Conservation (phyloP, 1,140 invertebrate genomes). For the Ceratosolen solmsi region DNA sequence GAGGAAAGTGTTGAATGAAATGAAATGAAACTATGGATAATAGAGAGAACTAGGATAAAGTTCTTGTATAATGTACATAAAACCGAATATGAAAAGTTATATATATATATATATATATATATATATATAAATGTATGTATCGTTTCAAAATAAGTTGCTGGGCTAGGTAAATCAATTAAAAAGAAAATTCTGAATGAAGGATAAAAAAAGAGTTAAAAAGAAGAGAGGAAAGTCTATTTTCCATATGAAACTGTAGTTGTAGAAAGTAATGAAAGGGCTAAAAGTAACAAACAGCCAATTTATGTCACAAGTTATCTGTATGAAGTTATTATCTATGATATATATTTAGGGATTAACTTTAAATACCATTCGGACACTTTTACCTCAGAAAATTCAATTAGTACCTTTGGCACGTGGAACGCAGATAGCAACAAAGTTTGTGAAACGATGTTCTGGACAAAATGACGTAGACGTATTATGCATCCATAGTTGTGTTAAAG, state of each 20-base stretch:
- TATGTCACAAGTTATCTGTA: neutral
- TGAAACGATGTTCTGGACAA: neutral
- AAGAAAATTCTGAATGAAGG: neutral
- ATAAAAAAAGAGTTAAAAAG: neutral
- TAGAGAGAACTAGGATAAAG: neutral
- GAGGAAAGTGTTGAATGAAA: neutral
- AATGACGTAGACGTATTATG: neutral
- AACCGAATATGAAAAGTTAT: neutral
- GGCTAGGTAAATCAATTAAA: conserved; percentile 27
- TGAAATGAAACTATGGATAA: conserved; percentile 12
- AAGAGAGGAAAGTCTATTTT: neutral
- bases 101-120: neutral
- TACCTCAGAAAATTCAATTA: neutral
- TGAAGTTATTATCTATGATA: neutral
- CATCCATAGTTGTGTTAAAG: neutral
- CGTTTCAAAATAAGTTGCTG: neutral
- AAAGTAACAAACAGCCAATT: neutral
- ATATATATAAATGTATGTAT: neutral
- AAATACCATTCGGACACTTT: neutral
- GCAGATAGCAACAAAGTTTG: neutral
- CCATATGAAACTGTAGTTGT: neutral
- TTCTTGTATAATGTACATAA: neutral
- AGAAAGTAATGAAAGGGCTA: conserved; percentile 34
- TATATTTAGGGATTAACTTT: neutral
- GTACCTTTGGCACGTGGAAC: neutral